Percentiles rank a stretch among this genome's conserved stretches.
phyloP scores from a whole-genome alignment of 2,888 invertebrate species.

The Agrotis puta region DNA sequence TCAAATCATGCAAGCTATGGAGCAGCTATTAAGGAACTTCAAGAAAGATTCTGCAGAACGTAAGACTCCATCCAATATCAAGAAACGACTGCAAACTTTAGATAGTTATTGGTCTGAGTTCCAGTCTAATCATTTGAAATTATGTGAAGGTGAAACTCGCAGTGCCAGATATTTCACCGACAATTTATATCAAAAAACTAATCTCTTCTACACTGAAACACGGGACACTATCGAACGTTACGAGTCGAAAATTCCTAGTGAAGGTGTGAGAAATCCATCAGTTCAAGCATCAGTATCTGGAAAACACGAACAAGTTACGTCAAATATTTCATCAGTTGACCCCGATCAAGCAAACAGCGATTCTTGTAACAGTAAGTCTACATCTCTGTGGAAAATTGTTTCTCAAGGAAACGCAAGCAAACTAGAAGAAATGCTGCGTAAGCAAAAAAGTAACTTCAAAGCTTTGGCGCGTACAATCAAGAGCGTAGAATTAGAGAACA shows the following conservation, averaged over 20 bases:
- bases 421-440: too few relatives aligned
- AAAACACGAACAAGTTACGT: too few relatives aligned
- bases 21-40: conserved; percentile 12
- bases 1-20: too few relatives aligned
- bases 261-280: too few relatives aligned
- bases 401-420: too few relatives aligned
- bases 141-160: neutral
- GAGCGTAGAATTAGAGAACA: neutral
- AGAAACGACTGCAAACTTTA: conserved; percentile 13
- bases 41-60: conserved; percentile 11
- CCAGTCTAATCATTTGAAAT: too few relatives aligned
- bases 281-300: too few relatives aligned
- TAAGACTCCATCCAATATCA: conserved; percentile 11
- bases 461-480: neutral
- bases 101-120: too few relatives aligned
- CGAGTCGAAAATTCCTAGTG: neutral
- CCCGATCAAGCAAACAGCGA: neutral
- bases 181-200: too few relatives aligned
- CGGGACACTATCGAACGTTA: neutral
- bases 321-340: neutral
- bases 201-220: conserved; percentile 1
- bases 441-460: too few relatives aligned
- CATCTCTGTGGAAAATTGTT: too few relatives aligned
- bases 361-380: too few relatives aligned
- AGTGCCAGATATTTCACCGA: neutral